Base-by-base conservation (phyloP, 2,113 vertebrate species). In the Aspidoscelis tigris region DNA sequence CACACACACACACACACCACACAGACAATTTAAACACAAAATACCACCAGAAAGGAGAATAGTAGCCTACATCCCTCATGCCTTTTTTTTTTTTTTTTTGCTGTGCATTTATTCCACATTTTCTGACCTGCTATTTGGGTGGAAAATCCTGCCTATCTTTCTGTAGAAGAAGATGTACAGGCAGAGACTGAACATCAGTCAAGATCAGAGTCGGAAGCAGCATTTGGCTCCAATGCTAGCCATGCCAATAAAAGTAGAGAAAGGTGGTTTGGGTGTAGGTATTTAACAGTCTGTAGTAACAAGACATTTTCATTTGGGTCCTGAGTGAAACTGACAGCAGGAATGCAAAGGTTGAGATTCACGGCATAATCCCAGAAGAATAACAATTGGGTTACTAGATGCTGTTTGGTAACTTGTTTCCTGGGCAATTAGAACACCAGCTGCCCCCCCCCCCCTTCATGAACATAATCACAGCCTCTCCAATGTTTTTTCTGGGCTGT, bases 21-120 rank as follows among this genome's bases (percentile, higher is more conserved):
- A 64, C 16, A 47, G 90, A 81, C 33, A 90, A 90, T 92, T 94
- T 93, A 92, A 93, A 93, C 88, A 92, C 91, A 92, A 94, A 93
- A 94, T 84, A 90, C 83, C 84, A 79, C 58, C 80, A 87, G 84
- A 33, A 88, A 77, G 58, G 86, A 84, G 87, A 92, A 72, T 41
- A 24, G 12, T 9, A 24, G 3, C 22, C 72, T 12, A 61, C 6
- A 61, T 50, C 50, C 53, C 50, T 50, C 50, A 70, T 77, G 2
- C 39, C 80, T 80, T 74, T 84, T 33, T 33, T 33, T 74, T 84
- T 33, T 33, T 33, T 33, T 33, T 33, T 33, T 55, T 61, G 74
- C 12, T 64, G 80, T 85, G 7, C 88, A 53, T 86, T 92, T 88
- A 87, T 71, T 39, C 79, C 65, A 44, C 3, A 84, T 80, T 43